These are phyloP conservation scores for Ooceraea biroi DNA, from an alignment of 1,140 invertebrate genomes.

Conservation along the genomic window DNA sequence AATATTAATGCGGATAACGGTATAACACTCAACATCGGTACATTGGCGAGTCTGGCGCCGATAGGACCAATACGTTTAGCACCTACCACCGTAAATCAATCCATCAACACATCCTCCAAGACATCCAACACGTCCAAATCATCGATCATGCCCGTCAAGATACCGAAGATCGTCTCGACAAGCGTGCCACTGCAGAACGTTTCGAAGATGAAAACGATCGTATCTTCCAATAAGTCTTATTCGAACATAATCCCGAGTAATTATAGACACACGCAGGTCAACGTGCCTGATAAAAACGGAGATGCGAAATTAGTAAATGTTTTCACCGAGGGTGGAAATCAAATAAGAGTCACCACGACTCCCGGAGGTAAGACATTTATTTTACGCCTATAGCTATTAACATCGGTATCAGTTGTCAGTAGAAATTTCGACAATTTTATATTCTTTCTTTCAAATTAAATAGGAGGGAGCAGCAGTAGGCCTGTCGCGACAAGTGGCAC, in stretches of 20 bases:
- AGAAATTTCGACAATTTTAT: neutral
- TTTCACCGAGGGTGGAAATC: slow-evolving; percentile 71
- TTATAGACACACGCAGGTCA: slow-evolving; percentile 73
- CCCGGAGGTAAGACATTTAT: slow-evolving; percentile 68
- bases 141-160: slow-evolving; percentile 66
- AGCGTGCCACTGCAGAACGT: slow-evolving; percentile 65
- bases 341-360: slow-evolving; percentile 71
- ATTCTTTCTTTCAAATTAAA: neutral
- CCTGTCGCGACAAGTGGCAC: slow-evolving; percentile 63
- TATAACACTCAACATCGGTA: slow-evolving; percentile 86
- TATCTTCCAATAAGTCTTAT: slow-evolving; percentile 76
- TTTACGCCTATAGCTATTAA: neutral
- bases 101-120: slow-evolving; percentile 28
- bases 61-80: slow-evolving; percentile 84
- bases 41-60: slow-evolving; percentile 84
- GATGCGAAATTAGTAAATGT: slow-evolving; percentile 78
- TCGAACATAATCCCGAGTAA: slow-evolving; percentile 75
- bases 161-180: slow-evolving; percentile 74
- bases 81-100: slow-evolving; percentile 70
- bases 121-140: slow-evolving; percentile 64
- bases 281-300: slow-evolving; percentile 69
- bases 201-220: slow-evolving; percentile 80
- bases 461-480: slow-evolving; percentile 67
- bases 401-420: neutral
- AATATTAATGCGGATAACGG: slow-evolving; percentile 77